These are phyloP conservation scores for Micrastur ruficollis DNA, from an alignment of 2,797 vertebrate species.

Conservation along the genomic window DNA sequence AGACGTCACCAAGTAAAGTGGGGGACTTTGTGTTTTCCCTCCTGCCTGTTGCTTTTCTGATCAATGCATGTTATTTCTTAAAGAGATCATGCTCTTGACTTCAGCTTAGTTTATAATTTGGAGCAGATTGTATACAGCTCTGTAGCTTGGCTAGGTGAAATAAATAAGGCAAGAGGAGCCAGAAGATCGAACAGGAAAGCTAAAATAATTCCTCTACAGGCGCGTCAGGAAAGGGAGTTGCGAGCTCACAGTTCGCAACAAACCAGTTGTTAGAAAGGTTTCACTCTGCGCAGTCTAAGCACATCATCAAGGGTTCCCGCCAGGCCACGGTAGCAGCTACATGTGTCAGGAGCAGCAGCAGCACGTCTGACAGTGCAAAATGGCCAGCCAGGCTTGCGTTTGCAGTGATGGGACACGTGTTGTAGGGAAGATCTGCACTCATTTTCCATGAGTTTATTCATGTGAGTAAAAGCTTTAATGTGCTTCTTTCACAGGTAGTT, in stretches of 20 bases:
- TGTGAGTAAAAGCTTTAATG: not conserved
- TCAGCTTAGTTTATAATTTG: not conserved
- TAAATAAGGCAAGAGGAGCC: not conserved
- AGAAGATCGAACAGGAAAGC: not conserved
- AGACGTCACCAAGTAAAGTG: not conserved
- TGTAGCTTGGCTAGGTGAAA: not conserved
- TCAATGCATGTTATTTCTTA: not conserved
- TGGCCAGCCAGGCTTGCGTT: not conserved
- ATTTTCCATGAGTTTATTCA: not conserved
- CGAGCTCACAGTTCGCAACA: not conserved
- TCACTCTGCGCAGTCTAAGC: not conserved
- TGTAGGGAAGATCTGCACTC: not conserved
- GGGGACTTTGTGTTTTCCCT: not conserved
- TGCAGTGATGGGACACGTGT: fast-evolving
- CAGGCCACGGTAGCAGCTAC: not conserved
- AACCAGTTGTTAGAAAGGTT: not conserved
- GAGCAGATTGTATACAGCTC: not conserved
- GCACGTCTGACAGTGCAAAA: not conserved
- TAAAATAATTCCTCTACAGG: not conserved
- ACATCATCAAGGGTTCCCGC: not conserved
- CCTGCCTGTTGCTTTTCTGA: not conserved
- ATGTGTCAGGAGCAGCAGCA: not conserved
- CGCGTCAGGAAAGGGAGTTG: not conserved
- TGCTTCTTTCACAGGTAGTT: not conserved
- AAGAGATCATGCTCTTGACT: not conserved